Evolutionary conservation across 30 jellyfish, hydroid and myxozoan species (phyloP), one percentile per base, ranked within the genome.

Genomic region (Turritopsis rubra): DNA sequence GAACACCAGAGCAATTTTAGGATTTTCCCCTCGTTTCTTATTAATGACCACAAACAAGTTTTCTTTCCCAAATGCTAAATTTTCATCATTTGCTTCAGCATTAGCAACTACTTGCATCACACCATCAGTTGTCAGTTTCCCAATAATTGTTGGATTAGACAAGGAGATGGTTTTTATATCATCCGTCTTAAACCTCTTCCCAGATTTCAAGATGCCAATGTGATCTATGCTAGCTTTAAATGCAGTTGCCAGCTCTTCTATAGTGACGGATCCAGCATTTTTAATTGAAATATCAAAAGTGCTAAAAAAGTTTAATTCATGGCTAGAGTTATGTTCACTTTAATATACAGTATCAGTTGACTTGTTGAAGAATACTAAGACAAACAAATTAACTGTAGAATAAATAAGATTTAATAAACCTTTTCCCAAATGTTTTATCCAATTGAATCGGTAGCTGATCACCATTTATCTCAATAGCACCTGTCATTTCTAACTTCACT

Each of bases 11-110:
- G 85, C 85, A 53, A 77, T 20, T 24, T 77, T 77, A 16, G 75
- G 66, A 77, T 77, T 77, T 52, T 77, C 85, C 53, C 85, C 85
- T 28, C 75, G 21, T 66, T 77, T 77, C 53, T 77, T 77, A 60
- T 77, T 60, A 25, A 77, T 77, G 72, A 77, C 71, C 26, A 77
- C 73, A 77, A 77, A 26, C 21, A 77, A 8, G 73, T 30, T 77
- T 53, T 29, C 85, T 13, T 52, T 60, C 8, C 29, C 71, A 29
- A 77, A 77, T 3, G 85, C 21, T 53, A 77, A 60, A 60, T 77
- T 77, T 23, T 77, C 75, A 29, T 77, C 85, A 29, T 28, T 52
- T 1, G 72, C 85, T 18, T 77, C 85, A 26, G 85, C 85, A 30
- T 77, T 77, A 18, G 72, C 85, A 19, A 77, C 66, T 19, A 77